These are phyloP conservation scores for Larimichthys crocea DNA, from an alignment of 2,113 vertebrate genomes.

Conservation along the genomic window DNA sequence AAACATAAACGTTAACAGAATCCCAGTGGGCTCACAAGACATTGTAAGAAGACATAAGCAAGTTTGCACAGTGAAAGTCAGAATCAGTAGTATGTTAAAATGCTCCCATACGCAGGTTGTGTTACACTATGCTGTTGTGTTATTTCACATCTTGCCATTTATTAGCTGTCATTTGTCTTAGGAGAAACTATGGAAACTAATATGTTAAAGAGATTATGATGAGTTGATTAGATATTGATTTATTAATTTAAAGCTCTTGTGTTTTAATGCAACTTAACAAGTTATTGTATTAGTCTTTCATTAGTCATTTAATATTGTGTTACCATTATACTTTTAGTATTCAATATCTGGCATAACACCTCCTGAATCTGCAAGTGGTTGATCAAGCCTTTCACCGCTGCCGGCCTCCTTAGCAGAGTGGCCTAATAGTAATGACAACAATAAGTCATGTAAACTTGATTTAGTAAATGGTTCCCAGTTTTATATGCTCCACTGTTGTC, in stretches of 20 bases:
- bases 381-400: conserved; percentile 21
- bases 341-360: conserved; percentile 33
- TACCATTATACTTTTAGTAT: conserved; percentile 14
- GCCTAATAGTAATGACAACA: conserved; percentile 42
- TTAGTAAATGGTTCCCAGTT: background rate
- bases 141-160: background rate
- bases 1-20: conserved; percentile 14
- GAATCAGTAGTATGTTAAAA: background rate
- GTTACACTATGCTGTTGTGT: background rate
- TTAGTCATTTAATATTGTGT: conserved; percentile 18
- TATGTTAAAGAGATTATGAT: background rate
- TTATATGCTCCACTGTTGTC: background rate
- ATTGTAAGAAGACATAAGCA: background rate
- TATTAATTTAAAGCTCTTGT: background rate
- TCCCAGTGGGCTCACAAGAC: background rate
- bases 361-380: conserved; percentile 21
- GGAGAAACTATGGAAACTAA: background rate
- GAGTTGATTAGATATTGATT: background rate
- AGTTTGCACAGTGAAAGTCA: background rate
- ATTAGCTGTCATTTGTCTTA: background rate
- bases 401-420: conserved; percentile 18
- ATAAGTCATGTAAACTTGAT: conserved; percentile 12
- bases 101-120: background rate
- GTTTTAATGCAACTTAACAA: background rate
- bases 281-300: conserved; percentile 1